Conservation (phyloP, 2,797 vertebrate genomes). For the Lithobates sylvaticus region DNA sequence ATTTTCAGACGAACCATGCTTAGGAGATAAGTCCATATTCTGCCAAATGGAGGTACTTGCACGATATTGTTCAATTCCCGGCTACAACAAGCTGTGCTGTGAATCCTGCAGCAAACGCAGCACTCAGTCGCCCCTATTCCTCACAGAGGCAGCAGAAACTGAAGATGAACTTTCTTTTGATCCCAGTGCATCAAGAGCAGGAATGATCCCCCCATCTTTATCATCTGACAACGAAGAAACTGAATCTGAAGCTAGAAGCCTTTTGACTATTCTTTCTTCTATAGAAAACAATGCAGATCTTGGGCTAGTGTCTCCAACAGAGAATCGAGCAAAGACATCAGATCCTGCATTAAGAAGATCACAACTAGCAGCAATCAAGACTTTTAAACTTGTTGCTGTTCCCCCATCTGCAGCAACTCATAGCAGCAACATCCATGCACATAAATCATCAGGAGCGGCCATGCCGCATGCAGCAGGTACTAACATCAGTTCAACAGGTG, state of each 20-base stretch:
- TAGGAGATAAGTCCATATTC: slow-evolving; percentile 96
- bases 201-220: slow-evolving; percentile 69
- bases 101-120: slow-evolving; percentile 87
- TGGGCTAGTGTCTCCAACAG: slow-evolving; percentile 60
- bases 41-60: slow-evolving; percentile 98
- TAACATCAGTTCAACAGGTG: slow-evolving; percentile 37
- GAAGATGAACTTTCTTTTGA: slow-evolving; percentile 76
- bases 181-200: slow-evolving; percentile 71
- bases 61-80: slow-evolving; percentile 94
- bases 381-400: slow-evolving; percentile 58
- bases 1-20: slow-evolving; percentile 89
- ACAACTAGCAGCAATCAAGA: slow-evolving; percentile 62
- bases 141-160: slow-evolving; percentile 76
- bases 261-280: slow-evolving; percentile 63
- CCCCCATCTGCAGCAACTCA: slow-evolving; percentile 60
- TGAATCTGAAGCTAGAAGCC: slow-evolving; percentile 55
- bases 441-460: slow-evolving; percentile 41
- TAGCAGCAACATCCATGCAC: slow-evolving; percentile 48
- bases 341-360: slow-evolving; percentile 66
- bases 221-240: slow-evolving; percentile 56
- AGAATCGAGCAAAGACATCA: slow-evolving; percentile 52
- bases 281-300: slow-evolving; percentile 12
- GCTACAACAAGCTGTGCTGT: slow-evolving; percentile 93
- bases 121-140: slow-evolving; percentile 71
- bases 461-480: background rate